Evolutionary conservation across 2,797 vertebrate genomes (phyloP).

Genomic region (Phalloptychus januarius): DNA sequence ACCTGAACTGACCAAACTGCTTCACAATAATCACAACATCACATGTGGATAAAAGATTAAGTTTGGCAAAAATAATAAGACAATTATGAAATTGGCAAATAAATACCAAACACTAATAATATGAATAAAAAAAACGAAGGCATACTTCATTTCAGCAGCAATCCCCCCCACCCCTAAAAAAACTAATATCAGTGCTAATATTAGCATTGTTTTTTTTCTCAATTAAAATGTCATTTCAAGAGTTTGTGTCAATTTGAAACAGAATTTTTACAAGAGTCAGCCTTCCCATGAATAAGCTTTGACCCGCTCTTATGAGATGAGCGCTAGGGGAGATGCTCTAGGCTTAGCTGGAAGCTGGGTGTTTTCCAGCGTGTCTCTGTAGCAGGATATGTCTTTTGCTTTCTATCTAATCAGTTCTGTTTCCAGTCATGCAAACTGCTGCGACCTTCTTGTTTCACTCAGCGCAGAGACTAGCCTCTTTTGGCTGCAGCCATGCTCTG

Average conservation of each 20-base stretch:
- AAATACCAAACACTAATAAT: no score
- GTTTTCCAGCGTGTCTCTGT: conserved; percentile 31
- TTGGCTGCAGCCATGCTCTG: conserved; percentile 6
- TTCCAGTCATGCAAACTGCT: background rate
- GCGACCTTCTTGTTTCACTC: conserved; percentile 15
- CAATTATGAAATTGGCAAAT: no score
- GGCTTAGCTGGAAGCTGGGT: conserved; percentile 33
- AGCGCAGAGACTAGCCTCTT: conserved; percentile 31
- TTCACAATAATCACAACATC: no score
- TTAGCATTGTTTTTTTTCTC: no score
- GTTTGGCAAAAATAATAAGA: no score
- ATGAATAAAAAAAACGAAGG: no score
- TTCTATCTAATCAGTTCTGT: background rate
- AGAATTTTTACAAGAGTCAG: background rate
- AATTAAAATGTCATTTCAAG: background rate
- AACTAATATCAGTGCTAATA: no score
- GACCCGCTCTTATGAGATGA: conserved; percentile 8
- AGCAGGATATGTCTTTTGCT: background rate
- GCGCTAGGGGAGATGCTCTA: conserved; percentile 14
- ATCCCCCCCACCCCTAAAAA: no score
- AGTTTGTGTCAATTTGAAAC: background rate
- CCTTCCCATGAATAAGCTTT: conserved; percentile 8
- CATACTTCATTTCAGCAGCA: no score
- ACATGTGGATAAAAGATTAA: no score
- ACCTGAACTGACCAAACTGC: no score